phyloP scores from a whole-genome alignment of 2,797 vertebrate genomes.

The Microchirus variegatus region DNA sequence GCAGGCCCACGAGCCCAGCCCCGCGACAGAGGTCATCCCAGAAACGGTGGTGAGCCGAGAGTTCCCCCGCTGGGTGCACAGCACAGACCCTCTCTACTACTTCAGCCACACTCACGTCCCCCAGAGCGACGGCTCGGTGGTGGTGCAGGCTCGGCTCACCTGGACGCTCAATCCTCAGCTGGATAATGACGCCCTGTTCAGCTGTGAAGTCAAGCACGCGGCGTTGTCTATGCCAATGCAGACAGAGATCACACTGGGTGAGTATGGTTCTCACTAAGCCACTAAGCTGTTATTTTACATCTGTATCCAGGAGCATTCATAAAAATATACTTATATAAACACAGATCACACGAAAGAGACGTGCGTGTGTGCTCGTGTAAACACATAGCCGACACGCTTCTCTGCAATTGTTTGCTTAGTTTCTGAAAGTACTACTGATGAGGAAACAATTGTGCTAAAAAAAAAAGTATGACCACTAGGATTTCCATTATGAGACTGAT shows the following conservation, averaged over 20 bases:
- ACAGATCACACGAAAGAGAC: too few relatives aligned
- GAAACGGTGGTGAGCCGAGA: slow-evolving; percentile 97
- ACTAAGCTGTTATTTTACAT: slow-evolving; percentile 2
- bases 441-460: too few relatives aligned
- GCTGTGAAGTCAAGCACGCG: slow-evolving; percentile 97
- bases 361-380: too few relatives aligned
- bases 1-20: slow-evolving; percentile 78
- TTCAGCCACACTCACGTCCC: slow-evolving; percentile 90
- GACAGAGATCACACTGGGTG: slow-evolving; percentile 93
- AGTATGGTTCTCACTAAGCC: slow-evolving; percentile 57
- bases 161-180: slow-evolving; percentile 98
- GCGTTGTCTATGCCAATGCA: slow-evolving; percentile 99
- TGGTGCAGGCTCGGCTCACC: slow-evolving; percentile 93
- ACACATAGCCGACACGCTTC: too few relatives aligned
- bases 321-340: too few relatives aligned
- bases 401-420: too few relatives aligned
- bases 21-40: slow-evolving; percentile 89
- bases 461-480: too few relatives aligned
- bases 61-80: slow-evolving; percentile 96
- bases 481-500: too few relatives aligned
- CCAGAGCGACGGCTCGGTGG: slow-evolving; percentile 92
- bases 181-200: slow-evolving; percentile 97
- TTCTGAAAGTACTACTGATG: too few relatives aligned
- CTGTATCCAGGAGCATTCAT: too few relatives aligned
- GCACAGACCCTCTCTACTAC: slow-evolving; percentile 91